Conservation (phyloP, 2,888 invertebrate species). For the Blera fallax region DNA sequence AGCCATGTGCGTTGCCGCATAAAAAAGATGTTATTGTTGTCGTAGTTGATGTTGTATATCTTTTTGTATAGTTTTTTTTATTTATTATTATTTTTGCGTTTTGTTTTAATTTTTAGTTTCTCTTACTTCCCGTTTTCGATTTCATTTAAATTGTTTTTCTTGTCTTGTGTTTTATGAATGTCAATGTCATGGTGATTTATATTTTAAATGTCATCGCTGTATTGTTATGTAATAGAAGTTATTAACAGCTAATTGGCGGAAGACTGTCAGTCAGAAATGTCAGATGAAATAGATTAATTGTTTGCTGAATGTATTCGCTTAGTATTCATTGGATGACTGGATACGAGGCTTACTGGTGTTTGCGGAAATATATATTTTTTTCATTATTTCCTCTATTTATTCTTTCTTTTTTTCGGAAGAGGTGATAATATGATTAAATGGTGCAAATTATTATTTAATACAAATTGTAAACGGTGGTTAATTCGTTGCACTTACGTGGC, state of each 20-base stretch:
- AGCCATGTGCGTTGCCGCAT: slow-evolving; percentile 12
- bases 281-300: neutral
- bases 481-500: neutral
- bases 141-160: neutral
- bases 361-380: neutral
- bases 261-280: neutral
- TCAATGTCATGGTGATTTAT: slow-evolving; percentile 31
- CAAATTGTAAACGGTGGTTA: neutral
- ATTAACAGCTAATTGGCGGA: neutral
- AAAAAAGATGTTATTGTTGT: slow-evolving; percentile 5
- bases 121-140: neutral
- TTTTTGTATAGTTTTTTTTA: too few species aligned
- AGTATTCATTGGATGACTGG: neutral
- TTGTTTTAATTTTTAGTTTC: slow-evolving; percentile 15
- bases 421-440: neutral
- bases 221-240: slow-evolving; percentile 10
- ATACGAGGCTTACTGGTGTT: neutral
- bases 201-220: slow-evolving; percentile 30
- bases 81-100: neutral
- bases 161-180: slow-evolving; percentile 19
- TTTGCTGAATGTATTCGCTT: neutral
- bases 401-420: neutral
- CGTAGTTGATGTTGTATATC: slow-evolving; percentile 13
- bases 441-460: neutral
- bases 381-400: neutral